These are phyloP conservation scores for Microchrysa polita DNA, from an alignment of 2,888 invertebrate genomes.

Conservation along the genomic window DNA sequence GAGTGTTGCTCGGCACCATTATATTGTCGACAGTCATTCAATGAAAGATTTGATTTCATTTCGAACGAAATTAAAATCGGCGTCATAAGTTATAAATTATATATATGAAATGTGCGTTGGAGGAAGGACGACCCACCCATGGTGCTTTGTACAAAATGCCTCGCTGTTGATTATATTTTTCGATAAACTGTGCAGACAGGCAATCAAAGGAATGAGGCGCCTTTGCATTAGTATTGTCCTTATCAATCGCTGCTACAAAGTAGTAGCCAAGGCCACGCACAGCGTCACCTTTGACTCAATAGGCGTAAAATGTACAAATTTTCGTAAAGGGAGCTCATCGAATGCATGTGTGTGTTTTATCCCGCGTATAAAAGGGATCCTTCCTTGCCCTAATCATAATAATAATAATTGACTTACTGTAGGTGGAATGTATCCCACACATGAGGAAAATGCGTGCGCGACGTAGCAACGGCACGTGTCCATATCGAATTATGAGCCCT, in stretches of 20 bases:
- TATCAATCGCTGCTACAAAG: slow-evolving; percentile 16
- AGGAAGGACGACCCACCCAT: slow-evolving; percentile 17
- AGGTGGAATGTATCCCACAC: slow-evolving; percentile 21
- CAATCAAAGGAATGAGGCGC: slow-evolving; percentile 14
- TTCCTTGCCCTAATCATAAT: slow-evolving; percentile 6
- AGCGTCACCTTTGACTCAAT: slow-evolving; percentile 15
- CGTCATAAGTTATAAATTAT: slow-evolving; percentile 31
- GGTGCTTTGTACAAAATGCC: slow-evolving; percentile 5
- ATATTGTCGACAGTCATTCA: slow-evolving; percentile 3
- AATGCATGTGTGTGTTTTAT: neutral
- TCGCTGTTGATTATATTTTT: slow-evolving; percentile 23
- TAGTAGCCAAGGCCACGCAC: neutral
- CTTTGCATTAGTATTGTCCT: slow-evolving; percentile 34
- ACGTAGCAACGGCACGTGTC: slow-evolving; percentile 35
- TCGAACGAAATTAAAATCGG: slow-evolving; percentile 15
- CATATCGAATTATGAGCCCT: slow-evolving; percentile 35
- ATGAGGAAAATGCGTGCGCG: neutral
- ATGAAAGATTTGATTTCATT: neutral
- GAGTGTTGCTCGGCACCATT: too few relatives aligned
- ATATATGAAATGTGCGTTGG: slow-evolving; percentile 1
- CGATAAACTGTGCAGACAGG: slow-evolving; percentile 21
- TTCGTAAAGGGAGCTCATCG: neutral
- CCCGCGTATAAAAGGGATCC: slow-evolving; percentile 1
- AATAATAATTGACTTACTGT: slow-evolving; percentile 18
- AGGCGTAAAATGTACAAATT: slow-evolving; percentile 17